Conservation (phyloP, 2,113 vertebrate genomes). For the Nothoprocta perdicaria region DNA sequence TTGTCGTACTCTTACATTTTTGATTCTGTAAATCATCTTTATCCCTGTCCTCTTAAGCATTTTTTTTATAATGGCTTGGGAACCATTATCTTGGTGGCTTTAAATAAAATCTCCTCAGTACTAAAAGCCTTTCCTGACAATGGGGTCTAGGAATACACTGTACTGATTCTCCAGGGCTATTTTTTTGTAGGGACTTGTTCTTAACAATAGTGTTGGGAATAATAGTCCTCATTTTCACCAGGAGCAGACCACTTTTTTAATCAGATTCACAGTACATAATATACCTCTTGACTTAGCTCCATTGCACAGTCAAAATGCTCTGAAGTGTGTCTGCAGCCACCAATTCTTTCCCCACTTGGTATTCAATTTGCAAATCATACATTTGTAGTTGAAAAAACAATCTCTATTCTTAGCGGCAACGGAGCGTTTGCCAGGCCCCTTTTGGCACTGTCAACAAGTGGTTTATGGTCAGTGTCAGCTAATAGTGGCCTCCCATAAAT, state of each 20-base stretch:
- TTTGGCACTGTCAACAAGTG: slow-evolving; percentile 58
- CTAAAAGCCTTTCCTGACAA: slow-evolving; percentile 29
- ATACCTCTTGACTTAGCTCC: slow-evolving; percentile 47
- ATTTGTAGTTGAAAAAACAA: slow-evolving; percentile 46
- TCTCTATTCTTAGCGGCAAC: slow-evolving; percentile 48
- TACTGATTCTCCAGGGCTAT: not conserved
- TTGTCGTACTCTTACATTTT: not conserved
- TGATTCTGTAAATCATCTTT: not conserved
- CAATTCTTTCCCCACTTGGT: slow-evolving; percentile 32
- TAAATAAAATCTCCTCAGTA: not conserved
- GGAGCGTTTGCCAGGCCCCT: slow-evolving; percentile 25
- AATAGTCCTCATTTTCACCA: slow-evolving; percentile 55
- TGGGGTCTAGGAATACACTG: slow-evolving; percentile 28
- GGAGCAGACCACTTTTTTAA: slow-evolving; percentile 34
- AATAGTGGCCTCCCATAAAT: slow-evolving; percentile 58
- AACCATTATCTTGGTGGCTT: slow-evolving; percentile 37
- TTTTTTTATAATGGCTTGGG: not conserved
- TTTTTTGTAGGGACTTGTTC: slow-evolving; percentile 12
- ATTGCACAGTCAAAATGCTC: slow-evolving; percentile 10
- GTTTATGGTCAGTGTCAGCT: slow-evolving; percentile 67
- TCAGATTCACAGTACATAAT: slow-evolving; percentile 33
- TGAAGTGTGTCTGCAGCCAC: not conserved
- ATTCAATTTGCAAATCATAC: slow-evolving; percentile 52
- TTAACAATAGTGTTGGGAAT: slow-evolving; percentile 19
- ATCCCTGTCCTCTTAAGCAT: not conserved